Percentiles rank a stretch among this genome's conserved stretches.
These are phyloP conservation scores for Ispidina picta DNA, from an alignment of 2,797 vertebrate species.

Conservation along the genomic window DNA sequence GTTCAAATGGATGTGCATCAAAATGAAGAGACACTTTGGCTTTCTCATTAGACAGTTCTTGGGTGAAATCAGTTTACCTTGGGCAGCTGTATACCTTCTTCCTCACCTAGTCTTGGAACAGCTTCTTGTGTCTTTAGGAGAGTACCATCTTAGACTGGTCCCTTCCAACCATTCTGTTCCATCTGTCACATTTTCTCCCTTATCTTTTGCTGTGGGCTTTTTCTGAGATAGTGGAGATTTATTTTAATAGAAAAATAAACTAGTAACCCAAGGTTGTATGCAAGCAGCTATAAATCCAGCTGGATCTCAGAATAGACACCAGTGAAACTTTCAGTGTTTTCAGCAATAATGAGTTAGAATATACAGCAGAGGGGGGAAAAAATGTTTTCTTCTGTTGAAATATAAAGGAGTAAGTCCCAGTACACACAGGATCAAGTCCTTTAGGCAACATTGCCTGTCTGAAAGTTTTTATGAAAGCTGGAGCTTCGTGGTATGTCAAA, in stretches of 20 bases:
- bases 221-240: background rate
- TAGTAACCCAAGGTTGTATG: background rate
- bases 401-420: background rate
- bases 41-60: background rate
- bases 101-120: background rate
- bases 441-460: background rate
- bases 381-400: background rate
- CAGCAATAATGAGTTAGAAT: background rate
- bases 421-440: background rate
- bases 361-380: background rate
- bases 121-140: background rate
- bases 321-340: background rate
- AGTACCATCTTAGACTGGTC: background rate
- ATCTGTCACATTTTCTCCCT: background rate
- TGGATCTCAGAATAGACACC: background rate
- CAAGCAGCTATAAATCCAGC: conserved; percentile 2
- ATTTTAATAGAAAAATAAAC: background rate
- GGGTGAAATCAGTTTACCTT: background rate
- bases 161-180: background rate
- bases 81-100: background rate
- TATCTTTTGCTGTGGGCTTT: background rate
- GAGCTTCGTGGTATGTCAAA: background rate
- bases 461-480: conserved; percentile 4
- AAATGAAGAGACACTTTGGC: background rate
- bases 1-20: background rate